Evolutionary conservation across 1,140 invertebrate species (phyloP), one percentile per base, ranked within the genome.

Genomic region (Zaprionus ghesquierei): DNA sequence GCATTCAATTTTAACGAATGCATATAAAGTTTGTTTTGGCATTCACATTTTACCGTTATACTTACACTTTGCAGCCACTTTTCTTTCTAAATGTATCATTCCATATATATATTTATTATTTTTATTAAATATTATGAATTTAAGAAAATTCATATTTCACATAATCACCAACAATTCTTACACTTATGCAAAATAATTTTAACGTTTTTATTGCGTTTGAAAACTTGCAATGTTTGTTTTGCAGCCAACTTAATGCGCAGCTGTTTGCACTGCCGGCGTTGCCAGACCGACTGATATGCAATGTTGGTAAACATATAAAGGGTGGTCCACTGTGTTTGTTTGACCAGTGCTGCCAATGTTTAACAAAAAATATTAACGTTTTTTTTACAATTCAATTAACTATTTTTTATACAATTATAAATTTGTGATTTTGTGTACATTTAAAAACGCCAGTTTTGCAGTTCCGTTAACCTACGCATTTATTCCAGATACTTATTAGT

Each of bases 401-500:
- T n/a, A n/a, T n/a, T n/a, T n/a, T n/a, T n/a, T n/a, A n/a, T n/a
- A n/a, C n/a, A n/a, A n/a, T n/a, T n/a, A n/a, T n/a, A n/a, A n/a
- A n/a, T n/a, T n/a, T n/a, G n/a, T n/a, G n/a, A n/a, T n/a, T n/a
- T n/a, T 0, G 3, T 3, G 8, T n/a, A 35, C n/a, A 56, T n/a
- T n/a, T n/a, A n/a, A 35, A 3, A 25, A 22, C 33, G 10, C 6
- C 22, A 58, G 0, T 12, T 8, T 20, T 53, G 31, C 27, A 29
- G 33, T 59, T 66, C 22, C 12, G 6, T 66, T 25, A 25, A n/a
- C 20, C 12, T 33, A 59, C 9, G 46, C 22, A 46, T 72, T 72
- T 72, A 68, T 60, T 72, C 15, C 27, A 46, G n/a, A 35, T 60
- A 72, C 25, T 20, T 18, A 60, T 27, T 41, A 65, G 9, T 56